Conservation (phyloP, 2,797 vertebrate genomes). For the Poeciliopsis presidionis region DNA sequence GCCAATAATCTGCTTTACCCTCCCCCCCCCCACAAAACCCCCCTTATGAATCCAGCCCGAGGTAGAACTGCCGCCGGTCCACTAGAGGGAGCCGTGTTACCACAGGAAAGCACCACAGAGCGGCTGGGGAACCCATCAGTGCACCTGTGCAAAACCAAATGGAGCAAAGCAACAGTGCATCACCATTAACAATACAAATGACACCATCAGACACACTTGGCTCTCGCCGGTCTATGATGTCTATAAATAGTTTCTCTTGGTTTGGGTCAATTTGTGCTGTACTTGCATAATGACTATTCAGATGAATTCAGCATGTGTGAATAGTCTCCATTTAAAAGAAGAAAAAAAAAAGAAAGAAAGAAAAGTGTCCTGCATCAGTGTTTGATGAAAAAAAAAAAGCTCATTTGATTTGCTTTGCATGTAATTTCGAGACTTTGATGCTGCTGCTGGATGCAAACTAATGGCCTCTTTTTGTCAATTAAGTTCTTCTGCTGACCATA, state of each 20-base stretch:
- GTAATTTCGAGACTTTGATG: slow-evolving; percentile 46
- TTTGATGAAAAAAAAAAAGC: slow-evolving; percentile 35
- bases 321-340: slow-evolving; percentile 28
- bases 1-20: slow-evolving; percentile 11
- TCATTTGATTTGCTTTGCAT: slow-evolving; percentile 35
- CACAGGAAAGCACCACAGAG: slow-evolving; percentile 33
- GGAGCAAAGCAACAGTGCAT: slow-evolving; percentile 82
- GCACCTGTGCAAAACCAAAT: slow-evolving; percentile 83
- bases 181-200: slow-evolving; percentile 85
- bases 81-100: slow-evolving; percentile 72
- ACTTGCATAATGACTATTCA: slow-evolving; percentile 78
- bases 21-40: not conserved
- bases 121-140: slow-evolving; percentile 72
- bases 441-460: slow-evolving; percentile 45
- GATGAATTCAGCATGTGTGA: slow-evolving; percentile 70
- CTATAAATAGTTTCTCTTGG: slow-evolving; percentile 83
- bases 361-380: slow-evolving; percentile 16
- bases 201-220: slow-evolving; percentile 80
- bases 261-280: slow-evolving; percentile 78
- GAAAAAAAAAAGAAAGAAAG: too few relatives aligned
- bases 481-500: slow-evolving; percentile 59
- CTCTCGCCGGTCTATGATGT: slow-evolving; percentile 67
- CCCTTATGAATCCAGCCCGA: slow-evolving; percentile 14
- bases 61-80: slow-evolving; percentile 34
- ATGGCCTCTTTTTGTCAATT: slow-evolving; percentile 77